Evolutionary conservation across 2,113 vertebrate species (phyloP), one percentile per base, ranked within the genome.

Genomic region (Ploceus nigricollis): DNA sequence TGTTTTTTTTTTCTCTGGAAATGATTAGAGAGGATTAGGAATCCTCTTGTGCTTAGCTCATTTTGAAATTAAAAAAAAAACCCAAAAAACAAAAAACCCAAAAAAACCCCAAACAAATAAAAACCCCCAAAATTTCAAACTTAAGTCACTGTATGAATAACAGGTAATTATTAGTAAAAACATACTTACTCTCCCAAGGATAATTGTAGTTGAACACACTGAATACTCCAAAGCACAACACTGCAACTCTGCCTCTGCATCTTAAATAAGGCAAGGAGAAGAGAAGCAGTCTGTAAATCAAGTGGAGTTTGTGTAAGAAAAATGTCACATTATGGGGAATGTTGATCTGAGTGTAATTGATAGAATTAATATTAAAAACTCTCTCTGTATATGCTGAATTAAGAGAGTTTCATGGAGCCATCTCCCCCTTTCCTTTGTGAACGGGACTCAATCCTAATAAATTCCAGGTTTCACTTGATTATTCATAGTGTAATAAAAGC

Each of bases 61-160:
- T 50, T 83, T 50, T 77, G 39, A 91, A 93, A 58, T 77, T 11
- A 20, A 40, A 44, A 16, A 14, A 6, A 7, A 31, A 10, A n/a
- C n/a, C n/a, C n/a, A n/a, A n/a, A n/a, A n/a, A n/a, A n/a, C n/a
- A n/a, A n/a, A n/a, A n/a, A n/a, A n/a, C n/a, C n/a, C n/a, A 68
- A n/a, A 8, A 10, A 5, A 14, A 3, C 5, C n/a, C n/a, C n/a
- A 27, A 8, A 5, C 7, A 2, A 42, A 15, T 23, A 51, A 35
- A 17, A 28, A 0, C 2, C 14, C 3, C 3, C 0, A 10, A 10
- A 53, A 39, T 64, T 47, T 60, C 18, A 39, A 57, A 72, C 19
- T 45, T 35, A 51, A 73, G 6, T 60, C 50, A 88, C 10, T 63
- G 5, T 85, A 61, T 61, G 35, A 71, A 27, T 58, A 51, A 56